Conservation (phyloP, 2,888 invertebrate species). For the Epistrophe eligans region DNA sequence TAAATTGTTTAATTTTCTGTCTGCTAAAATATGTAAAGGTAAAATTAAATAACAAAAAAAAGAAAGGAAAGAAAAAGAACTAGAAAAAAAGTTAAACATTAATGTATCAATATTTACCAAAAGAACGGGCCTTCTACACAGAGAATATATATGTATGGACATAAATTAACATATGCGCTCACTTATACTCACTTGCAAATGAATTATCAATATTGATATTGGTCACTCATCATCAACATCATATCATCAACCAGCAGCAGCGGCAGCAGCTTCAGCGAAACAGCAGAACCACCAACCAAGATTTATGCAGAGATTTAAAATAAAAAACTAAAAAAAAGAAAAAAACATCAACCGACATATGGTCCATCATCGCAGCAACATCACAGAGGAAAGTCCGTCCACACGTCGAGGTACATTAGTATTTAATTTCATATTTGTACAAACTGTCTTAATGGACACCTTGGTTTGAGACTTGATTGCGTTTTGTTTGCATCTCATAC, state of each 20-base stretch:
- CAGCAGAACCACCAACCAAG: constrained; percentile 22
- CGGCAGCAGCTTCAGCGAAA: constrained; percentile 11
- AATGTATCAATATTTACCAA: constrained; percentile 73
- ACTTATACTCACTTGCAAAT: constrained; percentile 61
- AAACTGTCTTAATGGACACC: constrained; percentile 75
- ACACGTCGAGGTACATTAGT: constrained; percentile 72
- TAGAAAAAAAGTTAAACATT: constrained; percentile 45
- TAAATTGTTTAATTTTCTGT: constrained; percentile 76
- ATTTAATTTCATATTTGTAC: constrained; percentile 76
- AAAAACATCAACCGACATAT: constrained; percentile 32
- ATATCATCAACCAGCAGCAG: constrained; percentile 32
- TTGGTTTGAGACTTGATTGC: constrained; percentile 27
- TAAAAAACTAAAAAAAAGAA: neutral
- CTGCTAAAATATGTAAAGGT: constrained; percentile 72
- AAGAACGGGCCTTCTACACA: constrained; percentile 59
- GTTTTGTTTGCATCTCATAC: constrained; percentile 52
- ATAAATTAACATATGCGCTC: constrained; percentile 47
- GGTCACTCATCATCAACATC: constrained; percentile 72
- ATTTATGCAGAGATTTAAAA: neutral
- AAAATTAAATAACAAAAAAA: neutral
- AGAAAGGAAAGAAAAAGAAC: constrained; percentile 16
- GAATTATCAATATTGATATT: constrained; percentile 75
- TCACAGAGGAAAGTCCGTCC: constrained; percentile 31
- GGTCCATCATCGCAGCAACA: constrained; percentile 35
- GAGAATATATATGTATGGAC: constrained; percentile 13